Conservation (phyloP, 1,140 invertebrate genomes). For the Paraescarpia echinospica region DNA sequence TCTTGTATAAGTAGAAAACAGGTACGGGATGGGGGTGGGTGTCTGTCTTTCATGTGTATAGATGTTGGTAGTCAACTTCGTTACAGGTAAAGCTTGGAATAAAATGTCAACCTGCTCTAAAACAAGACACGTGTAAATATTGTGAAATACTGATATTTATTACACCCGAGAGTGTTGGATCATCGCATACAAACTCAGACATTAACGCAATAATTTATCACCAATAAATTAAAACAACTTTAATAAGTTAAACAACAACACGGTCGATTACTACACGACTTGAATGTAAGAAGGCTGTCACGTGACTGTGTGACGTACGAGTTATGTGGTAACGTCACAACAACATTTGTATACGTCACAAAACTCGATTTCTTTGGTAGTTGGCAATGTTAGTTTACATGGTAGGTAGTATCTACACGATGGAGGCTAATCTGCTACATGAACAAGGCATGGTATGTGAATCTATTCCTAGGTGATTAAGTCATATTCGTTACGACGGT, state of each 20-base stretch:
- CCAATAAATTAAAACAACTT: background rate
- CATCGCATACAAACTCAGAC: background rate
- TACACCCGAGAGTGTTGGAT: background rate
- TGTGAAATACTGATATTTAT: background rate
- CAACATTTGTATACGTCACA: background rate
- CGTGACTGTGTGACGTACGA: background rate
- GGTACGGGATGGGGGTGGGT: too few species aligned
- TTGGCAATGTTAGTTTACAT: background rate
- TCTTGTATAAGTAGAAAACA: too few species aligned
- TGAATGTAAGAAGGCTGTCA: background rate
- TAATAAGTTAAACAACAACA: slow-evolving; percentile 6
- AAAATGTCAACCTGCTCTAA: background rate
- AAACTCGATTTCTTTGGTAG: background rate
- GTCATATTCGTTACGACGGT: background rate
- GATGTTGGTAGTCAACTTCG: too few species aligned
- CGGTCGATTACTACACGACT: background rate
- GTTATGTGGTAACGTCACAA: background rate
- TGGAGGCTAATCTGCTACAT: background rate
- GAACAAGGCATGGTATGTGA: background rate
- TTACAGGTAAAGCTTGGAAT: too few species aligned
- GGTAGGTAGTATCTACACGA: background rate
- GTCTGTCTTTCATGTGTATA: too few species aligned
- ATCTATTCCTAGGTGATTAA: background rate
- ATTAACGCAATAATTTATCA: background rate
- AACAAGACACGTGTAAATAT: background rate